Evolutionary conservation across 1,140 invertebrate genomes (phyloP), one percentile per base, ranked within the genome.

Genomic region (Diorhabda carinulata): DNA sequence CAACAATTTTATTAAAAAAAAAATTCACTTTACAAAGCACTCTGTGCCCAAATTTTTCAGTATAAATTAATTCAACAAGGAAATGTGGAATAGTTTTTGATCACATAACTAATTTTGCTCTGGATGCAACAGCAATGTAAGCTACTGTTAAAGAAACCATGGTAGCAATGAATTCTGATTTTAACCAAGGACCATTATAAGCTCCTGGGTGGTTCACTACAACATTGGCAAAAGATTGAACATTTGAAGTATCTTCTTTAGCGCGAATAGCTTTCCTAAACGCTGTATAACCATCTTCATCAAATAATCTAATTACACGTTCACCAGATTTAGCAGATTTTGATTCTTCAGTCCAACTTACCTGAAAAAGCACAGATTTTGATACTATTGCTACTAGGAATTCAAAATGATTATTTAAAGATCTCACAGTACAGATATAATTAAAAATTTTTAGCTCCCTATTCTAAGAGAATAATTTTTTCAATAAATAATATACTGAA

Each of bases 271-370:
- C 90, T 78, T 93, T 93, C 25, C 91, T 87, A 5, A 97, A 83
- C 57, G 89, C 88, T 10, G 92, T 88, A 82, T 92, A 97, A 69
- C 93, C 92, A 79, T 97, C 95, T 83, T 98, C 95, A 78, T 97
- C 93, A 78, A 91, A 94, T 3, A 98, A 82, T 71, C 90, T 89
- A n/a, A 97, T 86, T 62, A 86, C 84, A 73, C 94, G 91, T 61
- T 90, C 88, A 47, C 95, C 95, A 65, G 91, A 89, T 57, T 86
- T 86, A 0, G 93, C 89, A 75, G 90, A 91, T 52, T 91, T 89
- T 5, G 91, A 85, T 69, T 96, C 94, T 80, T 96, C 92, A 61
- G 91, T 92, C 92, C 94, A 97, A 73, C 94, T 97, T 9, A 98
- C 89, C 92, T 97, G 9, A 25, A n/a, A 60, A 42, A 60, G 3